phyloP scores from a whole-genome alignment of 2,113 vertebrate genomes.

The Telmatochromis sp. region DNA sequence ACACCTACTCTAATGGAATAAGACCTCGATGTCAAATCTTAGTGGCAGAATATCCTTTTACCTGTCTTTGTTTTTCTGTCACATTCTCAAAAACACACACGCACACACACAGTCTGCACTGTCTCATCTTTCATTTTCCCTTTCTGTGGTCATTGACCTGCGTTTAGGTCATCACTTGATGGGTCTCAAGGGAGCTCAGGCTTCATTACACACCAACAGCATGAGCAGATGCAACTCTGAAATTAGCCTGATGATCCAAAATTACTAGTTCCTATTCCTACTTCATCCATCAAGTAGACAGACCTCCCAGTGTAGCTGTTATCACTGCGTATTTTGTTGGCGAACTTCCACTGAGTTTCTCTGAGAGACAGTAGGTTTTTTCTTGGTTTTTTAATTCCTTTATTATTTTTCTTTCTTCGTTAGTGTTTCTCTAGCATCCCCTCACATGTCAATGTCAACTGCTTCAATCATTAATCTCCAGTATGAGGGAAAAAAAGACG shows the following conservation, averaged over 20 bases:
- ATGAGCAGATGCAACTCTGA: neutral
- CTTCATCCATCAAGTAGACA: neutral
- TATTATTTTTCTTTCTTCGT: neutral
- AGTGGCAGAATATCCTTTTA: neutral
- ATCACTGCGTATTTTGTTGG: neutral
- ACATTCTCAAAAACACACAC: neutral
- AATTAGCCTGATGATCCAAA: neutral
- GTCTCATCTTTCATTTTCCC: slow-evolving; percentile 46
- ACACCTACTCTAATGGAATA: neutral
- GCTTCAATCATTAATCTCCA: neutral
- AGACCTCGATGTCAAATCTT: neutral
- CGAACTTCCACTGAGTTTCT: neutral
- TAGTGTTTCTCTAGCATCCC: neutral
- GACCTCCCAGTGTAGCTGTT: neutral
- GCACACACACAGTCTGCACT: neutral
- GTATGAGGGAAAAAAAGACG: neutral
- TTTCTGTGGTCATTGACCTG: slow-evolving; percentile 41
- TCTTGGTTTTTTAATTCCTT: neutral
- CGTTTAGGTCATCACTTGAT: slow-evolving; percentile 34
- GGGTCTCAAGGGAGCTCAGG: slow-evolving; percentile 25
- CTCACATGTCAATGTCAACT: neutral
- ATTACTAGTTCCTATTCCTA: neutral
- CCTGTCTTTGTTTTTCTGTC: neutral
- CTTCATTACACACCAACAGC: neutral
- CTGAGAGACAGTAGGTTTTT: neutral